Conservation (phyloP, 2,888 invertebrate species). For the Branchellion lobata region DNA sequence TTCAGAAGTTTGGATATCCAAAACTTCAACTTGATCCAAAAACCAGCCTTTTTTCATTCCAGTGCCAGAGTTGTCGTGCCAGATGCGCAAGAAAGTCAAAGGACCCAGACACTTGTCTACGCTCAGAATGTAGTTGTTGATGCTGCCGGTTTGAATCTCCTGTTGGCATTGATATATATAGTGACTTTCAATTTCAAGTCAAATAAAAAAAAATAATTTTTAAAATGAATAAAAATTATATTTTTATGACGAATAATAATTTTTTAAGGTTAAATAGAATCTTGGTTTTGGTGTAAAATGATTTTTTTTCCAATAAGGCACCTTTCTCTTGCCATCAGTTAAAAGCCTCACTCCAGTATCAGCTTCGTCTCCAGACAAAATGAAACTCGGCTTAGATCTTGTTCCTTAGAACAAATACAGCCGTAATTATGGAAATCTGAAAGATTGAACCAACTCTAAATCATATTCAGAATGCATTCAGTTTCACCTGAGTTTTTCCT, state of each 20-base stretch:
- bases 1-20: conserved; percentile 61
- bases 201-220: neutral
- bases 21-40: conserved; percentile 59
- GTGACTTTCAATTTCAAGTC: too few species aligned
- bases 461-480: too few species aligned
- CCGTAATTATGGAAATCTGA: neutral
- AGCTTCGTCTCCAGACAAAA: conserved; percentile 59
- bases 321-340: conserved; percentile 60
- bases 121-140: conserved; percentile 60
- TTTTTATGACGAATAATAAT: conserved; percentile 3
- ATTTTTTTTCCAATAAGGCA: conserved; percentile 44
- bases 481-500: conserved; percentile 53
- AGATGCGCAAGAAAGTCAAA: conserved; percentile 59
- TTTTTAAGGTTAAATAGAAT: too few species aligned
- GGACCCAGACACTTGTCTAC: conserved; percentile 59
- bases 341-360: conserved; percentile 60
- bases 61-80: conserved; percentile 61
- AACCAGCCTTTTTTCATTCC: conserved; percentile 60
- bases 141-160: conserved; percentile 58
- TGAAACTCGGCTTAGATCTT: conserved; percentile 58
- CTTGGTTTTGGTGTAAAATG: too few species aligned
- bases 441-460: too few species aligned
- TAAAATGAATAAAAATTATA: too few species aligned
- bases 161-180: too few species aligned
- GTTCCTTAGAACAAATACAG: conserved; percentile 52